phyloP scores from a whole-genome alignment of 2,797 vertebrate genomes.

The Lutjanus campechanus region DNA sequence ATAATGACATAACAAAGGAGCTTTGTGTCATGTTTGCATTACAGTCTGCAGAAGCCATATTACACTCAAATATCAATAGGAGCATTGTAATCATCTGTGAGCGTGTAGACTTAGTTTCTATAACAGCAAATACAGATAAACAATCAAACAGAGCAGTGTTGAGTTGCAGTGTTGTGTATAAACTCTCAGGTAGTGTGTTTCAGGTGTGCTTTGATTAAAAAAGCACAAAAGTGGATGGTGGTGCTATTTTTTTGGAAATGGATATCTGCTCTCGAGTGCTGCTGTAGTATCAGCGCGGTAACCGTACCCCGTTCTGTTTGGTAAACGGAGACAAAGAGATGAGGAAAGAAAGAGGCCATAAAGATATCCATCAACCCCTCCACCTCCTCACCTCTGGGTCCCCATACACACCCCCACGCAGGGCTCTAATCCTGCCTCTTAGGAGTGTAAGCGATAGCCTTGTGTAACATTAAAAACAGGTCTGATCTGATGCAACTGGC shows the following conservation, averaged over 20 bases:
- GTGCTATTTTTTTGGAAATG: conserved; percentile 54
- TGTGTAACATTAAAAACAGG: conserved; percentile 82
- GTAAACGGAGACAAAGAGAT: conserved; percentile 80
- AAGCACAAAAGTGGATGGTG: conserved; percentile 40
- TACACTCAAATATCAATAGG: conserved; percentile 42
- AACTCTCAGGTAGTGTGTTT: conserved; percentile 38
- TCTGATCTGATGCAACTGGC: conserved; percentile 79
- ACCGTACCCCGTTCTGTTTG: conserved; percentile 75
- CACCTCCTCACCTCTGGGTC: conserved; percentile 57
- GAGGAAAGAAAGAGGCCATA: conserved; percentile 76
- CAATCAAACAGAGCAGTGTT: conserved; percentile 38
- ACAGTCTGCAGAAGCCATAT: conserved; percentile 23
- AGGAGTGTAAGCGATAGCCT: conserved; percentile 83
- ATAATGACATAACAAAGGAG: conserved; percentile 35
- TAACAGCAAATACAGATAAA: conserved; percentile 44
- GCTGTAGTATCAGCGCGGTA: conserved; percentile 60
- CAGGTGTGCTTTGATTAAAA: conserved; percentile 47
- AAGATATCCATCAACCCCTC: conserved; percentile 80
- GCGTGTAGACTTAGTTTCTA: conserved; percentile 30
- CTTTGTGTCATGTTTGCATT: conserved; percentile 49
- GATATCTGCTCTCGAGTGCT: conserved; percentile 59
- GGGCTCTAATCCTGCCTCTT: conserved; percentile 81
- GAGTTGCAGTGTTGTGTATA: conserved; percentile 39
- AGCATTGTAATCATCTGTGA: conserved; percentile 35
- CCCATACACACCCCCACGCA: conserved; percentile 61